A percentile compares a stretch with the other conserved stretches of the same genome.
Evolutionary conservation across 2,797 vertebrate species (phyloP).

Genomic region (Rhinoraja longicauda): DNA sequence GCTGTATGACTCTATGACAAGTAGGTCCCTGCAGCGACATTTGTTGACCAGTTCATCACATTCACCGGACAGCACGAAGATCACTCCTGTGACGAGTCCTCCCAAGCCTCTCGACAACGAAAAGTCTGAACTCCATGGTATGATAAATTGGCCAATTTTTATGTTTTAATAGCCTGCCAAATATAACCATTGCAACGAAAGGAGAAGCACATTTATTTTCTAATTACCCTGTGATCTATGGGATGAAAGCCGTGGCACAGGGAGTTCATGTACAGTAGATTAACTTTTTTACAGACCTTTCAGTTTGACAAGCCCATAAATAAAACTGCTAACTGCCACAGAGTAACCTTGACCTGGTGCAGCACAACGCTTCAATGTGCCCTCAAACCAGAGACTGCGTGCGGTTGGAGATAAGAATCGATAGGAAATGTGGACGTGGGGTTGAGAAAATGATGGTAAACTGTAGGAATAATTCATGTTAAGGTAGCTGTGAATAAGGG

Average conservation of each 20-base stretch:
- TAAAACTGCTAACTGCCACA: neutral
- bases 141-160: neutral
- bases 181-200: neutral
- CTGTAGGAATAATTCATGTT: too few relatives aligned
- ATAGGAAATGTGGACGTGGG: neutral
- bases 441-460: neutral
- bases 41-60: neutral
- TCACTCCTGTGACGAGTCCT: neutral
- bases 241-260: neutral
- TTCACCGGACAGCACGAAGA: neutral
- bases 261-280: neutral
- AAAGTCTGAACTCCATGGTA: neutral
- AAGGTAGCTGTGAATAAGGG: too few relatives aligned
- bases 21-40: neutral
- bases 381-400: neutral
- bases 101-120: neutral
- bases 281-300: neutral
- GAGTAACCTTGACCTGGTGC: neutral
- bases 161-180: neutral
- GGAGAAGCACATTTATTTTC: slow-evolving; percentile 13
- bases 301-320: slow-evolving; percentile 1
- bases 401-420: neutral
- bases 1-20: too few relatives aligned
- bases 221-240: neutral
- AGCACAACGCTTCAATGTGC: neutral